phyloP scores from a whole-genome alignment of 2,888 invertebrate species.

The Micropterix aruncella region DNA sequence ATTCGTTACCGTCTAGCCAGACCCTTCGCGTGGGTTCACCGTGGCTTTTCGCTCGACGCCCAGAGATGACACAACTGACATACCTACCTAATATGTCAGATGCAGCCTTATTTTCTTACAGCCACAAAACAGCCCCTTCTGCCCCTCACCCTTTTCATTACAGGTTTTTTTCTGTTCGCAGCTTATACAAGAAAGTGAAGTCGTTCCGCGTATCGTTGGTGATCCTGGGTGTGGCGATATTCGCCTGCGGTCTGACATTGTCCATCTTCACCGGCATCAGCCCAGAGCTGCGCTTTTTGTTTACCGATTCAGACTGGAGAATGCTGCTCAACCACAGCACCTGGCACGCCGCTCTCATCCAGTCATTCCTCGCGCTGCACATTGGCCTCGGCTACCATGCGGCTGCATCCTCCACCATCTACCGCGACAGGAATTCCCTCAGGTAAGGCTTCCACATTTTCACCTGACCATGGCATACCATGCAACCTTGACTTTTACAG shows the following conservation, averaged over 20 bases:
- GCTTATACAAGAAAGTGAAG: slow-evolving; percentile 35
- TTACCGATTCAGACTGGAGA: slow-evolving; percentile 21
- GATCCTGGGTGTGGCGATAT: slow-evolving; percentile 19
- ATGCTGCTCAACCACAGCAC: slow-evolving; percentile 25
- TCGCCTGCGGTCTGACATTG: slow-evolving; percentile 24
- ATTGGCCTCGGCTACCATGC: slow-evolving; percentile 48
- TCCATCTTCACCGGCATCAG: slow-evolving; percentile 18
- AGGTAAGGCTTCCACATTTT: slow-evolving; percentile 35
- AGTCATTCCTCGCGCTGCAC: slow-evolving; percentile 48
- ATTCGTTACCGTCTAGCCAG: no score
- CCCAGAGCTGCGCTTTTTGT: slow-evolving; percentile 17
- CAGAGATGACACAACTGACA: no score
- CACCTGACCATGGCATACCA: no score
- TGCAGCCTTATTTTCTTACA: no score
- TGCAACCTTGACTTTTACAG: no score
- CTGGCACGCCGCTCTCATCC: slow-evolving; percentile 50
- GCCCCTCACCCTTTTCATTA: no score
- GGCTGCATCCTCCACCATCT: slow-evolving; percentile 47
- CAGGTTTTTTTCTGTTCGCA: slow-evolving; percentile 18
- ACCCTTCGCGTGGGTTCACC: no score
- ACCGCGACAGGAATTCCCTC: slow-evolving; percentile 48
- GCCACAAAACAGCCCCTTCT: no score
- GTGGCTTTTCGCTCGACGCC: no score
- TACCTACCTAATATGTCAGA: no score
- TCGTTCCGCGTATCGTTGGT: slow-evolving; percentile 31